phyloP scores from a whole-genome alignment of 2,113 vertebrate species.

The Psophia crepitans region DNA sequence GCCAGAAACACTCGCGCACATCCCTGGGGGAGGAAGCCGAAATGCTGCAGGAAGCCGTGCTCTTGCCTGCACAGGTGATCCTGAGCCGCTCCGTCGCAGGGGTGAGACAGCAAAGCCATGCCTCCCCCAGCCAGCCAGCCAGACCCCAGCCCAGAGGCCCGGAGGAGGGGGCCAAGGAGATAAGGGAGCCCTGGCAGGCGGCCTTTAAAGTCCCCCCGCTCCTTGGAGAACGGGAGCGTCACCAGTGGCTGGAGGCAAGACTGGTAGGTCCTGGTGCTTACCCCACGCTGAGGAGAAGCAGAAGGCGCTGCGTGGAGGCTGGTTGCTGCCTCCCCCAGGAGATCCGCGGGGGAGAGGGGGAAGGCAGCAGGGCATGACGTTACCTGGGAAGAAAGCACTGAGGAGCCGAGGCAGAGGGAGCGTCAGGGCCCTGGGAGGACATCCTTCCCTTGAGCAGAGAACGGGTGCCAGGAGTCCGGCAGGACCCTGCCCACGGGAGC shows the following conservation, averaged over 20 bases:
- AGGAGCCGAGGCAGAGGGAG: neutral
- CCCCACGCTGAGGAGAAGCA: neutral
- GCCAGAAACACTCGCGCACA: neutral
- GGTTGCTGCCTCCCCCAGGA: neutral
- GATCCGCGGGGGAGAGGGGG: neutral
- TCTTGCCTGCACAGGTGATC: neutral
- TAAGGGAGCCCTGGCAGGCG: neutral
- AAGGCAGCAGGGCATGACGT: neutral
- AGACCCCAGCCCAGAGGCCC: neutral
- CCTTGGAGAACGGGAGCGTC: neutral
- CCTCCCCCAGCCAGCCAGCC: neutral
- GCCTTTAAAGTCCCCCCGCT: neutral
- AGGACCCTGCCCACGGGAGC: fast-evolving
- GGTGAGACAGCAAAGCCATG: neutral
- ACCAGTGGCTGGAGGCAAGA: neutral
- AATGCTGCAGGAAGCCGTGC: neutral
- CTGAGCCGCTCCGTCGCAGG: neutral
- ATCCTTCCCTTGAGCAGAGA: neutral
- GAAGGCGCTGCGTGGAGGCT: neutral
- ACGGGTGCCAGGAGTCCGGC: neutral
- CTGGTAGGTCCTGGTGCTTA: neutral
- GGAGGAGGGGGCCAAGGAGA: neutral
- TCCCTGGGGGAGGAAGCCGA: neutral
- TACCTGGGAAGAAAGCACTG: neutral
- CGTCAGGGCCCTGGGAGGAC: too few relatives aligned